Evolutionary conservation across 2,888 invertebrate species (phyloP), one percentile per base, ranked within the genome.

Genomic region (Eilema depressum): DNA sequence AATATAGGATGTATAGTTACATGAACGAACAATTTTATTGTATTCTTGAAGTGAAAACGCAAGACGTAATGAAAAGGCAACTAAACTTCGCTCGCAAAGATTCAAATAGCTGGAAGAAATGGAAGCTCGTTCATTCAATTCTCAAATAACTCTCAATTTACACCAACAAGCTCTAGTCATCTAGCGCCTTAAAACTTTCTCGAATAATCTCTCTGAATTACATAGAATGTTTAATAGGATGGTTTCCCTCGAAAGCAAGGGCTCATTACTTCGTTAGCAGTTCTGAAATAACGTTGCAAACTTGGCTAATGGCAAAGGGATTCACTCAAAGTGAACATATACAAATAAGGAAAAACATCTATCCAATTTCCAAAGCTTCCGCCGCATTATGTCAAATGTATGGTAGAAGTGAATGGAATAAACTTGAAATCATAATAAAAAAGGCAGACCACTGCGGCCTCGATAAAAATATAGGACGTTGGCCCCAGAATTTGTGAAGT

Each of bases 191-290:
- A 47, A 82, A 82, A 83, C 74, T 82, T 79, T 64, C 74, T 77
- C 77, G 77, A 60, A 75, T 74, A 79, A 81, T 74, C 75, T 71
- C 70, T 73, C 47, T 72, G 70, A 78, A 78, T 75, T 73, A 76
- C 68, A 69, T 57, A 37, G 63, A 75, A 74, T 83, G 79, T 71
- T 79, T 74, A 74, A 74, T 73, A 70, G 66, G 68, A 68, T 64
- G 74, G 69, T 68, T 70, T 65, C 61, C 63, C 64, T 66, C 73
- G 53, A 65, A 81, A 81, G 78, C 76, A 81, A 77, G 76, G 81
- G 80, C 77, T 79, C 77, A 76, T 78, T 81, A 83, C 79, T 80
- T 76, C 71, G 79, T 80, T 76, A 77, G 78, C 81, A 75, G 71
- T 82, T 81, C 56, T 68, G 70, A 69, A 74, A 82, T 82, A 77